These are phyloP conservation scores for Rhynchonema sp. DNA, from an alignment of 2,888 invertebrate species.

Conservation along the genomic window DNA sequence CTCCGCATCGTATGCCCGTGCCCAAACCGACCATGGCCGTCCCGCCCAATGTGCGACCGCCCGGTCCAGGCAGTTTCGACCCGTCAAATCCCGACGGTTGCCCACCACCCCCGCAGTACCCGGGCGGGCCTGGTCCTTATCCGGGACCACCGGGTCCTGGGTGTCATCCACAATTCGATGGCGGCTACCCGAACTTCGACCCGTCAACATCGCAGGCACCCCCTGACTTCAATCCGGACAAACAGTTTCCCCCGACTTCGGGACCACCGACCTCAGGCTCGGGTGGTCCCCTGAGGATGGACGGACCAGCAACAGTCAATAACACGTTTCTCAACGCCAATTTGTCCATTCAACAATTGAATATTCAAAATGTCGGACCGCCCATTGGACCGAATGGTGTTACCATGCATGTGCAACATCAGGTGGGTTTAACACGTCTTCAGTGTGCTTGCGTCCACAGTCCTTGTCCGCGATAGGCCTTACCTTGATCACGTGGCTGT, in stretches of 20 bases:
- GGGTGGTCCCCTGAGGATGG: not conserved
- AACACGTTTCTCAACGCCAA: constrained; percentile 37
- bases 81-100: too few relatives aligned
- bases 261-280: not conserved
- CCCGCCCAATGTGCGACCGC: not conserved
- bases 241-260: not conserved
- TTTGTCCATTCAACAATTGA: constrained; percentile 36
- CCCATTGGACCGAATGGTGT: constrained; percentile 8
- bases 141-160: too few relatives aligned
- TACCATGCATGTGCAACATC: constrained; percentile 9
- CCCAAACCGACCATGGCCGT: not conserved
- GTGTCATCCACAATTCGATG: too few relatives aligned
- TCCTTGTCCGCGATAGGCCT: too few relatives aligned
- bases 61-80: not conserved
- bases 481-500: too few relatives aligned
- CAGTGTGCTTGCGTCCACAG: too few relatives aligned
- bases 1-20: not conserved
- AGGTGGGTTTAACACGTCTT: too few relatives aligned
- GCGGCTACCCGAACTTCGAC: not conserved
- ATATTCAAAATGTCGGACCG: constrained; percentile 31
- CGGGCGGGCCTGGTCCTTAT: too few relatives aligned
- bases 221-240: not conserved
- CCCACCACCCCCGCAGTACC: too few relatives aligned
- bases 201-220: not conserved
- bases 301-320: constrained; percentile 30